These are phyloP conservation scores for Eupeodes luniger DNA, from an alignment of 2,888 invertebrate genomes.

Conservation along the genomic window DNA sequence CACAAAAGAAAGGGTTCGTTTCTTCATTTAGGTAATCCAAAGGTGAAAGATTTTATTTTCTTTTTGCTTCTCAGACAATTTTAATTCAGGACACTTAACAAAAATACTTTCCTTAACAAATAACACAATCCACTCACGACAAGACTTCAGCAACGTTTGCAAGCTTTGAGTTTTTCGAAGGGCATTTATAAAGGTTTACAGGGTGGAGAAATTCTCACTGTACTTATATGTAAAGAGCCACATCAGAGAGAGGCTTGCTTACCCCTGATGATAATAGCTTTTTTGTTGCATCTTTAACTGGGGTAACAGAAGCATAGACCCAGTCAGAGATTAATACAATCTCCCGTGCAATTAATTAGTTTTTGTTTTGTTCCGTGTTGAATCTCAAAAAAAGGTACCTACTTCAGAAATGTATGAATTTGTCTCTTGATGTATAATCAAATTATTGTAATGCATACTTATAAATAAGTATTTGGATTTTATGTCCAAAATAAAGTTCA, in stretches of 20 bases:
- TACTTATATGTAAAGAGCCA: neutral
- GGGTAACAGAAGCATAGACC: slow-evolving; percentile 4
- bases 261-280: slow-evolving; percentile 59
- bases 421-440: too few relatives aligned
- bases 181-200: slow-evolving; percentile 58
- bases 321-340: slow-evolving; percentile 25
- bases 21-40: slow-evolving; percentile 8
- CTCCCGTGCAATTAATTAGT: slow-evolving; percentile 44
- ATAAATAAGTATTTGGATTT: too few relatives aligned
- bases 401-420: too few relatives aligned
- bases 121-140: slow-evolving; percentile 63
- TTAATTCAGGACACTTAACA: slow-evolving; percentile 34
- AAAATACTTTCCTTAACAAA: slow-evolving; percentile 34
- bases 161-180: slow-evolving; percentile 60
- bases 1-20: slow-evolving; percentile 48
- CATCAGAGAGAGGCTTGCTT: slow-evolving; percentile 14
- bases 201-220: slow-evolving; percentile 15
- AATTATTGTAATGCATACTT: too few relatives aligned
- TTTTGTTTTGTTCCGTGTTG: slow-evolving; percentile 12
- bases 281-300: slow-evolving; percentile 38
- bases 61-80: slow-evolving; percentile 23
- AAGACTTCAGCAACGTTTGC: slow-evolving; percentile 74
- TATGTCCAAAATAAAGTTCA: too few relatives aligned
- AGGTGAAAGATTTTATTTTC: slow-evolving; percentile 3
- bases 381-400: too few relatives aligned